Conservation (phyloP, 2,113 vertebrate species). For the Paradoxurus hermaphroditus region DNA sequence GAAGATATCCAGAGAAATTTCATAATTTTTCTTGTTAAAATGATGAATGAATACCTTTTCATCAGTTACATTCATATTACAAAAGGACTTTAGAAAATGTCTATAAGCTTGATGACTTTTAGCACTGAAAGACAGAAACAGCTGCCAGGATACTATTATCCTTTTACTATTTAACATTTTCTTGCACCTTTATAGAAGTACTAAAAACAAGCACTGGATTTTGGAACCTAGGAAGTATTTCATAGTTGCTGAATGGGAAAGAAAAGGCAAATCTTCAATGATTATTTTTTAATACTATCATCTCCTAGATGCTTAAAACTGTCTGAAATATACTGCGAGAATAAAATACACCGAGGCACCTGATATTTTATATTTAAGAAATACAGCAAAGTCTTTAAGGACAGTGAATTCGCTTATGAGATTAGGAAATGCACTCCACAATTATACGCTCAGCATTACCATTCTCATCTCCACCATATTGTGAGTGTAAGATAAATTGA, state of each 20-base stretch:
- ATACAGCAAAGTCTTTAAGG: background rate
- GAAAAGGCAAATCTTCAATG: background rate
- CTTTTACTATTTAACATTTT: background rate
- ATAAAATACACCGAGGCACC: background rate
- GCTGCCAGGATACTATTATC: background rate
- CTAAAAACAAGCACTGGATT: background rate
- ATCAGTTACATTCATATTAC: background rate
- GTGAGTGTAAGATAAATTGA: background rate
- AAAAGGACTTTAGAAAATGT: background rate
- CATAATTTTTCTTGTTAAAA: background rate
- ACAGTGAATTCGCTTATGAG: background rate
- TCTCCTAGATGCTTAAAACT: background rate
- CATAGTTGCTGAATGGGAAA: background rate
- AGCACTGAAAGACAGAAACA: background rate
- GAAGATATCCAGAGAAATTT: background rate
- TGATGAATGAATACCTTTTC: background rate
- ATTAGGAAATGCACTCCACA: background rate
- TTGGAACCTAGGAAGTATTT: background rate
- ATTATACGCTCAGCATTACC: background rate
- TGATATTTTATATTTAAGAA: conserved; percentile 9
- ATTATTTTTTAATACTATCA: background rate
- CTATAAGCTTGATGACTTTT: background rate
- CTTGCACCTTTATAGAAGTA: background rate
- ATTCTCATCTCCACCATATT: background rate
- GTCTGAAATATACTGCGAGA: background rate